phyloP scores from a whole-genome alignment of 2,888 invertebrate genomes.

The Cyclophora albipunctata region DNA sequence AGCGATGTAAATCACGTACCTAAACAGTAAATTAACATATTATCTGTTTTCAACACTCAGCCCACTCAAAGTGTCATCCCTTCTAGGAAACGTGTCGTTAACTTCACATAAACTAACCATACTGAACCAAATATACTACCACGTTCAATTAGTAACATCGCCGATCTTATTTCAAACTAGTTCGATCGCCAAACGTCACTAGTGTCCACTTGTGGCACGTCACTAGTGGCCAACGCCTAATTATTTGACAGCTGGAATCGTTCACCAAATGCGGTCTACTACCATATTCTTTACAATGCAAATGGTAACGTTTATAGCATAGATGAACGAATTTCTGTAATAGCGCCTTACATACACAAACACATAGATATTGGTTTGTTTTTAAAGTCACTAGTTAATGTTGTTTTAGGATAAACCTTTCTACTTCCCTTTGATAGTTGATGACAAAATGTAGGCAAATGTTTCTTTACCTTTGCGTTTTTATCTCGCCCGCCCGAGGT shows the following conservation, averaged over 20 bases:
- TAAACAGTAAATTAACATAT: slow-evolving; percentile 15
- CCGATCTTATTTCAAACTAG: no score
- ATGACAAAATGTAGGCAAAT: neutral
- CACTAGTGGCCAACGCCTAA: no score
- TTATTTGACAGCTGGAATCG: no score
- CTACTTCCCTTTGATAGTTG: slow-evolving; percentile 27
- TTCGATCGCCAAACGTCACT: no score
- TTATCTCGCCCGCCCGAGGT: neutral
- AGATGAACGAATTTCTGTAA: no score
- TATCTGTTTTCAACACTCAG: slow-evolving; percentile 17
- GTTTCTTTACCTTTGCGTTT: neutral
- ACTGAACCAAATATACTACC: no score
- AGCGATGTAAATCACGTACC: neutral
- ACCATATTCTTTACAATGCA: no score
- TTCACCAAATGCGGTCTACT: no score
- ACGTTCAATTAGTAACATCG: no score
- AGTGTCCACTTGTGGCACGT: no score
- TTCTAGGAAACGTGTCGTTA: slow-evolving; percentile 15
- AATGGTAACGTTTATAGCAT: no score
- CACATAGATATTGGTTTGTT: slow-evolving; percentile 29
- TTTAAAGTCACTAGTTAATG: slow-evolving; percentile 48
- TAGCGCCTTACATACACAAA: slow-evolving; percentile 7
- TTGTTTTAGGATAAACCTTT: slow-evolving; percentile 60
- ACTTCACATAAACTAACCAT: slow-evolving; percentile 28
- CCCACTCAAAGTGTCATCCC: slow-evolving; percentile 17